A percentile compares a stretch with the other conserved stretches of the same genome.
Conservation (phyloP, 2,113 vertebrate genomes). For the Sinocyclocheilus anshuiensis region DNA sequence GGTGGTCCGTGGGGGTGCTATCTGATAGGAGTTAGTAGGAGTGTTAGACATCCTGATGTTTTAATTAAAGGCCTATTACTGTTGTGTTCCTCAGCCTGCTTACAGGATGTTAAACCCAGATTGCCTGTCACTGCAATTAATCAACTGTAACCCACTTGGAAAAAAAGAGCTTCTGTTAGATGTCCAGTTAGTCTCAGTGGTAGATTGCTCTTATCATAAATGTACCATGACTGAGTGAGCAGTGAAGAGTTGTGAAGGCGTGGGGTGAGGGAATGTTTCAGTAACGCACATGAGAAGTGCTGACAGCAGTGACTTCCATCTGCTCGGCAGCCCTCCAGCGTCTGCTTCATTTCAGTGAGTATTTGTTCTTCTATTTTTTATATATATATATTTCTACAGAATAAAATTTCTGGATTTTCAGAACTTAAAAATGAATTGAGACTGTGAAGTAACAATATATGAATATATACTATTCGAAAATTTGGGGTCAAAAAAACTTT, state of each 20-base stretch:
- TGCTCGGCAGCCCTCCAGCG: not conserved
- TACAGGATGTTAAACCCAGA: not conserved
- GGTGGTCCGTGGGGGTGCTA: not conserved
- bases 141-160: not conserved
- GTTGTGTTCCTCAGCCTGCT: constrained; percentile 3
- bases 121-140: not conserved
- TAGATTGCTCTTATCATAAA: constrained; percentile 11
- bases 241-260: not conserved
- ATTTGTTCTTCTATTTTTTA: not conserved
- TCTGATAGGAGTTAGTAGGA: not conserved
- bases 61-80: not conserved
- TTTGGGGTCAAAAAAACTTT: not conserved
- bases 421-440: not conserved
- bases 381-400: not conserved
- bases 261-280: not conserved
- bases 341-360: not conserved
- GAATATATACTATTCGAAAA: not conserved
- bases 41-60: not conserved
- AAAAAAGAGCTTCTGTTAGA: not conserved
- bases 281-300: not conserved
- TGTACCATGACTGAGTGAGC: not conserved
- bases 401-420: not conserved
- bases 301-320: constrained; percentile 11
- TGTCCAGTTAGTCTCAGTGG: not conserved
- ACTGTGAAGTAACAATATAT: too few relatives aligned